phyloP scores from a whole-genome alignment of 2,797 vertebrate genomes.

The Siniperca scherzeri region DNA sequence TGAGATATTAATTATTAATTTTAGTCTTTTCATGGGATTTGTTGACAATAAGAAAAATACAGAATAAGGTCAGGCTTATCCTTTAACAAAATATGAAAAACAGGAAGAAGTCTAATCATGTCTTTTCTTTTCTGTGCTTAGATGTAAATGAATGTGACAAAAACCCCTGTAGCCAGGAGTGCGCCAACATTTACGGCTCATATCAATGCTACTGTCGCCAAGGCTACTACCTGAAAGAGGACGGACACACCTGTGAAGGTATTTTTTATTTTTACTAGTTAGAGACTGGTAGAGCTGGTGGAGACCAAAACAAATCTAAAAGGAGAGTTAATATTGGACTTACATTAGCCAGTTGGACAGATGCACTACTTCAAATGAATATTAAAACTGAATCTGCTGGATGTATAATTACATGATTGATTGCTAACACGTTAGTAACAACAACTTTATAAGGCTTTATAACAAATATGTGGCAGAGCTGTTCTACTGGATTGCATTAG shows the following conservation, averaged over 20 bases:
- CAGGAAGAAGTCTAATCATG: background rate
- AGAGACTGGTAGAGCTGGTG: background rate
- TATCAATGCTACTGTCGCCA: constrained; percentile 97
- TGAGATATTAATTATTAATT: background rate
- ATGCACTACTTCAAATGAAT: background rate
- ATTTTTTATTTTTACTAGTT: background rate
- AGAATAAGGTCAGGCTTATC: background rate
- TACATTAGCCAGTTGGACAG: background rate
- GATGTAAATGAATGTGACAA: constrained; percentile 93
- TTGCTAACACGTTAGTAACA: background rate
- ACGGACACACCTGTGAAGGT: constrained; percentile 94
- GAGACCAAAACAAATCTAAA: background rate
- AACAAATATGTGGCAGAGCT: background rate
- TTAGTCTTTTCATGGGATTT: background rate
- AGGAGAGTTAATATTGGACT: background rate
- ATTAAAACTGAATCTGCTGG: too few species aligned
- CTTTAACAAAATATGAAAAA: background rate
- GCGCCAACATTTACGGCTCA: constrained; percentile 95
- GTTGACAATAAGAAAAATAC: background rate
- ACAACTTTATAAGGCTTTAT: background rate
- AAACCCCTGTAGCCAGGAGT: constrained; percentile 94
- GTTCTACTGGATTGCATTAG: background rate
- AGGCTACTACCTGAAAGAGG: constrained; percentile 93
- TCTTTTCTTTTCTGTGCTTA: constrained; percentile 68
- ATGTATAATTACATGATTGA: background rate